A percentile compares a stretch with the other conserved stretches of the same genome.
phyloP scores from a whole-genome alignment of 2,797 vertebrate species.

The Neosilurus hyrtlii region DNA sequence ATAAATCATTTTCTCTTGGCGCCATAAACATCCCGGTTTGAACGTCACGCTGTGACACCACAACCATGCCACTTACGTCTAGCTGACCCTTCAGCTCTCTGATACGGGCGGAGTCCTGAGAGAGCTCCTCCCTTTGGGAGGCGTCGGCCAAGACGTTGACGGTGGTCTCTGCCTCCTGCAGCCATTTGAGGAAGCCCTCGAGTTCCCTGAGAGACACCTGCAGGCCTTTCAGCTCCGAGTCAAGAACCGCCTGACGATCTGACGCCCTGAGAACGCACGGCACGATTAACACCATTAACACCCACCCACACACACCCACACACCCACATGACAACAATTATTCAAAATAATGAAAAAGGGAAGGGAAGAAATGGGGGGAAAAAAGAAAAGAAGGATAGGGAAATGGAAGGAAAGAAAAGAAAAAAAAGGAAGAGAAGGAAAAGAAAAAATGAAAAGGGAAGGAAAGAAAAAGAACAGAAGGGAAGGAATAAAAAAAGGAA shows the following conservation, averaged over 20 bases:
- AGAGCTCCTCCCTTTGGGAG: slow-evolving; percentile 82
- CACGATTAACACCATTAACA: background rate
- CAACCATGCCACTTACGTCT: slow-evolving; percentile 74
- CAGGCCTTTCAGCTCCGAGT: slow-evolving; percentile 81
- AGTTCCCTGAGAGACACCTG: slow-evolving; percentile 86
- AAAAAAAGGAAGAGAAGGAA: background rate
- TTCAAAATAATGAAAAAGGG: no score
- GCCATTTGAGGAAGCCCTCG: slow-evolving; percentile 93
- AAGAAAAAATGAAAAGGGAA: background rate
- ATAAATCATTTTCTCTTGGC: slow-evolving; percentile 19
- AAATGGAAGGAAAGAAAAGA: no score
- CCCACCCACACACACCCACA: background rate
- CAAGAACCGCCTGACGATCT: slow-evolving; percentile 81
- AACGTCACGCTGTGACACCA: background rate
- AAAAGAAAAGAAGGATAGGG: background rate
- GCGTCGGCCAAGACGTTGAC: slow-evolving; percentile 86
- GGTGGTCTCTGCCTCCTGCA: slow-evolving; percentile 91
- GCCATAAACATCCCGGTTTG: background rate
- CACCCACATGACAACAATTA: no score
- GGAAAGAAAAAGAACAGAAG: no score
- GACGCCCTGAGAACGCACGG: slow-evolving; percentile 71
- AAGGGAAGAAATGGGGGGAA: no score
- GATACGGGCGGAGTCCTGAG: slow-evolving; percentile 76
- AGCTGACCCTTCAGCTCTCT: slow-evolving; percentile 83
- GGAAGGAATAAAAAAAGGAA: background rate